Evolutionary conservation across 2,888 invertebrate genomes (phyloP).

Genomic region (Rhopalosiphum nymphaeae): DNA sequence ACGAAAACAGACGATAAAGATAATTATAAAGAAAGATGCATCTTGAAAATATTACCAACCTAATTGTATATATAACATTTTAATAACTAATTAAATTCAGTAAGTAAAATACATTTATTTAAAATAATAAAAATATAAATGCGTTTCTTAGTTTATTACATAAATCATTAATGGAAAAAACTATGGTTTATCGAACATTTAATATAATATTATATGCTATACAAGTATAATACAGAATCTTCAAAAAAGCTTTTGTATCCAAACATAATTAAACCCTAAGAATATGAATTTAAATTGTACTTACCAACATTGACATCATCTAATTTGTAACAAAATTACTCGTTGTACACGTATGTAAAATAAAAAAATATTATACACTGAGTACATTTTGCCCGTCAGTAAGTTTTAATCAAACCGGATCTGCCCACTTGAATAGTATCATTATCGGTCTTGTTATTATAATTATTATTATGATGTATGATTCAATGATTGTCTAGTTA

Average conservation of each 20-base stretch:
- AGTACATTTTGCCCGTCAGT: constrained; percentile 9
- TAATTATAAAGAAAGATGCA: neutral
- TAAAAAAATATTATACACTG: neutral
- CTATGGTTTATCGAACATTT: neutral
- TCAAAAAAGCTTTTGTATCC: neutral
- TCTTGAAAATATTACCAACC: neutral
- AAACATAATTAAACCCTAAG: constrained; percentile 14
- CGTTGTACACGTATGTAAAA: neutral
- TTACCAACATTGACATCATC: neutral
- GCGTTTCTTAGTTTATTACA: neutral
- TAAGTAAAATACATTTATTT: neutral
- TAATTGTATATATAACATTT: neutral
- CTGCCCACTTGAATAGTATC: constrained; percentile 40
- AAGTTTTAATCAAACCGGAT: constrained; percentile 41
- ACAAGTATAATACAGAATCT: neutral
- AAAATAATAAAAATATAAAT: neutral
- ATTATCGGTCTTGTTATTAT: constrained; percentile 29
- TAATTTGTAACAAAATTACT: neutral
- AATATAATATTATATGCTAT: neutral
- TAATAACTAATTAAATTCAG: neutral
- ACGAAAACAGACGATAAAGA: neutral
- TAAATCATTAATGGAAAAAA: neutral
- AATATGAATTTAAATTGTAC: neutral
- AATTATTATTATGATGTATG: constrained; percentile 17
- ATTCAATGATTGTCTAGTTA: neutral